Base-by-base conservation (phyloP, 2,797 vertebrate species). In the Halcyon smyrnensis region DNA sequence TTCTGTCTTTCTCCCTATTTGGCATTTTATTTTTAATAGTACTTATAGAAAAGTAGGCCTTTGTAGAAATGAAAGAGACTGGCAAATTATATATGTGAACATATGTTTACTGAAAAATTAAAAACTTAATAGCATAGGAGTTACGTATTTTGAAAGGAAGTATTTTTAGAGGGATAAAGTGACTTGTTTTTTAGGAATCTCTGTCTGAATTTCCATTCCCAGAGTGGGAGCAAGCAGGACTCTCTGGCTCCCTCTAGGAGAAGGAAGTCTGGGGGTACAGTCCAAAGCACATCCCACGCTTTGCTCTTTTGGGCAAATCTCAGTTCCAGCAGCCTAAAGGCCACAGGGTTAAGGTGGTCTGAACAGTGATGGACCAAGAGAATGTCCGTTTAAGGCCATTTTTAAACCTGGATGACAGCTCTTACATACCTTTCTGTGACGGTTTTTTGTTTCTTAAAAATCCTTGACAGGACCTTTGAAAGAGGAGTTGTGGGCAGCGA, bases 31-130 rank as follows among this genome's bases (percentile, higher is more conserved):
- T 93, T 94, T 85, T 73, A 88, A 68, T 84, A 82, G 48, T 63
- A 69, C 36, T 43, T 20, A 51, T 32, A 53, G 37, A 87, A 89
- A 90, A 92, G 71, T 74, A 87, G 77, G 81, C n/a, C 41, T 45
- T 24, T 89, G 75, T 78, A 57, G 71, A 87, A 84, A 65, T 78
- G 46, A 87, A 96, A 77, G 91, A 94, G 48, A 79, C 36, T 74
- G 51, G 45, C 51, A 96, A 90, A 87, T 82, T 45, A 77, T 25
- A n/a, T 30, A 46, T 9, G 3, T 48, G 54, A 46, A 46, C 21
- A 0, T 68, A 36, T 43, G 36, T 96, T 88, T 65, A 74, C 64
- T 87, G 77, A 74, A 88, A 81, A 87, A n/a, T 12, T n/a, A 57
- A 81, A 94, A 93, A 84, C 30, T 59, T 65, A 68, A 63, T 63